A percentile compares a stretch with the other conserved stretches of the same genome.
These are phyloP conservation scores for Pyrocephalus nanus DNA, from an alignment of 2,797 vertebrate genomes.

Conservation along the genomic window DNA sequence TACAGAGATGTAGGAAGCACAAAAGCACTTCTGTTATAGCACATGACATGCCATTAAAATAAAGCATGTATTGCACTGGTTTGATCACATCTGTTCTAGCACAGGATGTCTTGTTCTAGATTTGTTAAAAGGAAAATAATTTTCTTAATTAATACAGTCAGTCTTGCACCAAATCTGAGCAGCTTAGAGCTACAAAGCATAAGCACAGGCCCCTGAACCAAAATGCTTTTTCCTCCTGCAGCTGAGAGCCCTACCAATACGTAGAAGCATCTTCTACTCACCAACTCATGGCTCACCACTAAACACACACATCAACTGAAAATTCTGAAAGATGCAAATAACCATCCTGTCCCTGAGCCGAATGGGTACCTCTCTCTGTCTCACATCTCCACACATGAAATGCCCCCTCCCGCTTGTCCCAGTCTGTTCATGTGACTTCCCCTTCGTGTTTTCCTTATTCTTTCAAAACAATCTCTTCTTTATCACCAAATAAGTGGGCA, in stretches of 20 bases:
- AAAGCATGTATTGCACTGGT: not conserved
- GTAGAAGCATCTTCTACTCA: not conserved
- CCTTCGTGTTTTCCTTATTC: not conserved
- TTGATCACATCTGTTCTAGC: not conserved
- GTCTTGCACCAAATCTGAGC: not conserved
- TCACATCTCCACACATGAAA: not conserved
- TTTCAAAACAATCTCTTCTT: not conserved
- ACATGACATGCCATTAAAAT: not conserved
- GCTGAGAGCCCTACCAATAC: not conserved
- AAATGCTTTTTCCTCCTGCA: not conserved
- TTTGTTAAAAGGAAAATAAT: not conserved
- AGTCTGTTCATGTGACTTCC: not conserved
- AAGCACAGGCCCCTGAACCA: not conserved
- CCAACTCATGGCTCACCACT: not conserved
- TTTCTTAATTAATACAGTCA: not conserved
- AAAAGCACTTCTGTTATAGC: not conserved
- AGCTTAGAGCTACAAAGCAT: rapidly evolving
- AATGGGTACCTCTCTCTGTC: not conserved
- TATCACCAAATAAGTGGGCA: not conserved
- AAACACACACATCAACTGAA: not conserved
- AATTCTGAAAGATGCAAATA: not conserved
- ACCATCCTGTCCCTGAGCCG: not conserved
- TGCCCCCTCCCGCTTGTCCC: not conserved
- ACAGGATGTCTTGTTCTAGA: not conserved
- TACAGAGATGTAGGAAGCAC: not conserved